Percentiles rank a stretch among this genome's conserved stretches.
These are phyloP conservation scores for Montifringilla adamsi DNA, from an alignment of 2,113 vertebrate species.

Conservation along the genomic window DNA sequence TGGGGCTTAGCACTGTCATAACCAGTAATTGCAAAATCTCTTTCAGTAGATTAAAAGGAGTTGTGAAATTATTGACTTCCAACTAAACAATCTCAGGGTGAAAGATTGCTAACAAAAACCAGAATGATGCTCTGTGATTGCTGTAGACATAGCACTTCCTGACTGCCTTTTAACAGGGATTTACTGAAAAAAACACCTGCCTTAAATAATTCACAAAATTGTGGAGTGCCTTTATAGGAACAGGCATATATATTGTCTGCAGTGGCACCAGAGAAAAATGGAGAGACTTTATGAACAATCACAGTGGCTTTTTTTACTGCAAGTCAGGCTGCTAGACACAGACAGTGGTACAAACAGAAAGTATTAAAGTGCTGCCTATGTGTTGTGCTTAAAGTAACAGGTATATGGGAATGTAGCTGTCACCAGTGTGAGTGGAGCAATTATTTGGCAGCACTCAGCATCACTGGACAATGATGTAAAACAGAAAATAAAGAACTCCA, in stretches of 20 bases:
- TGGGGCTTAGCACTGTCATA: background rate
- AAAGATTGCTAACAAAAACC: background rate
- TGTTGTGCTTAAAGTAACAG: background rate
- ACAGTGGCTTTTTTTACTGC: background rate
- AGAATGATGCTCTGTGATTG: background rate
- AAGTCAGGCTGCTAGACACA: background rate
- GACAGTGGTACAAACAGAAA: background rate
- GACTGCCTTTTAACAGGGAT: background rate
- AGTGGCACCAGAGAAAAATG: background rate
- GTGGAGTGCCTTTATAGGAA: background rate
- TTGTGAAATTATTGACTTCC: background rate
- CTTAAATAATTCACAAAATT: background rate
- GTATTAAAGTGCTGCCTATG: background rate
- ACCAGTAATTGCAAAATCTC: background rate
- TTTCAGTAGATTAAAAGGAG: background rate
- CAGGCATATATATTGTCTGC: background rate
- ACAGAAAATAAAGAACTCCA: background rate
- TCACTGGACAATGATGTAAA: background rate
- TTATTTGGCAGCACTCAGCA: background rate
- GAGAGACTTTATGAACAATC: background rate
- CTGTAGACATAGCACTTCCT: background rate
- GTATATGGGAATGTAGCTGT: background rate
- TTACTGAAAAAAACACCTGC: background rate
- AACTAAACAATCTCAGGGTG: background rate
- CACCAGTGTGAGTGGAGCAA: background rate